Base-by-base conservation (phyloP, 2,888 invertebrate genomes). In the Dioctria linearis region DNA sequence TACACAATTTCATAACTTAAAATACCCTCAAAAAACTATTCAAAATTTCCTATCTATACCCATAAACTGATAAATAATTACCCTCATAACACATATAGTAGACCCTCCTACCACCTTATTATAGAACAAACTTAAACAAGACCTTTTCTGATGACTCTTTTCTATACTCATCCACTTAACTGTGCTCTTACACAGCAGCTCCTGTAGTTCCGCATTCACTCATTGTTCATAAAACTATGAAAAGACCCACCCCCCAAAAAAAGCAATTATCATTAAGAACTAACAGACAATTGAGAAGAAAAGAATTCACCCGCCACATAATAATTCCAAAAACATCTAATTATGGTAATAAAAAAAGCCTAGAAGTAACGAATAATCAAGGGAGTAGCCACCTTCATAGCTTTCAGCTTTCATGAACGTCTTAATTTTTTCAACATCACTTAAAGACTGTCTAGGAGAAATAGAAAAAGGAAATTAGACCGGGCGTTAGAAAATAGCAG, bases 401-500 rank as follows among this genome's bases (percentile, higher is more conserved):
- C 25, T 25, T 25, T 76, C 63, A 49, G 61, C 76, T 76, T 76
- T 76, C 76, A 61, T 9, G 49, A 63, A 76, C n/a, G 76, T 76
- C 76, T 76, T 76, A 76, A 76, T 76, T 76, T 76, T 76, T 76
- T 76, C 76, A 63, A 57, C 76, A 63, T 76, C 76, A 76, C 61
- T 76, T 76, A 66, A n/a, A 4, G 11, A 11, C 2, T 25, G 59
- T 39, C 40, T 59, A 75, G 13, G 40, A 37, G 43, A 42, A 43
- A 42, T 42, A 13, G 46, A 9, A 11, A 9, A 9, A 37, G 4
- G n/a, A n/a, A 4, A 8, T 54, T 54, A 54, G 25, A 8, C 9
- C 11, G 65, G 65, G 5, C 40, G 42, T 6, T 11, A 6, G 11
- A 49, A 59, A 25, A 43, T 9, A 43, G 73, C 40, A 59, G 73